Evolutionary conservation across 1,140 invertebrate species (phyloP), one percentile per base, ranked within the genome.

Genomic region (Trichomalopsis sarcophagae): DNA sequence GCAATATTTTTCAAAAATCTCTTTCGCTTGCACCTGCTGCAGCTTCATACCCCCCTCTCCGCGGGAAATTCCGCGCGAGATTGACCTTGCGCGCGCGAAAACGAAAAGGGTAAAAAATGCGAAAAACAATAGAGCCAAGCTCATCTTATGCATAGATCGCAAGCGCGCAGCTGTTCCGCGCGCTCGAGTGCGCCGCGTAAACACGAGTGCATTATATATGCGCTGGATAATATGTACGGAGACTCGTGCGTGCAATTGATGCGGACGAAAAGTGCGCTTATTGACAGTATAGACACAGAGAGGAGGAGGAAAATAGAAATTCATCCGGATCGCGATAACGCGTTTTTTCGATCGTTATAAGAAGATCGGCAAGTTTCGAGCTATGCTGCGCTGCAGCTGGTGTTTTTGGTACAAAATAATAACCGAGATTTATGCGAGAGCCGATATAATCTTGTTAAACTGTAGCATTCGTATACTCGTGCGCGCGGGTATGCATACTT

Each of bases 41-140:
- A 21, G 40, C 13, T 44, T 44, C 27, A 27, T 44, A 62, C 36
- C 78, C 66, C 66, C 17, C 30, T 27, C 74, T 33, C 17, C 21
- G 6, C 68, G 68, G 66, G 44, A 84, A 84, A 84, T 84, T 84
- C 83, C 83, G 17, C 55, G 30, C 83, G 55, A 79, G 83, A 84
- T 79, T 74, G 83, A 84, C 83, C 83, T 79, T 84, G 82, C 23
- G 66, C 62, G n/a, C 33, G 68, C 27, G 76, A 30, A 47, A 82
- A 11, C 23, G 68, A 66, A 47, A 77, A 10, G 17, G 30, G 36
- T 68, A 82, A 84, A 66, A 50, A 21, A 40, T 27, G 27, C n/a
- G 55, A 75, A 84, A 84, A 80, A 84, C 84, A 84, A 84, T 84
- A 68, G 77, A 71, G 66, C 23, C 62, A 62, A 23, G 74, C n/a